Evolutionary conservation across 1,140 invertebrate genomes (phyloP).

Genomic region (Lordiphosa mommai): DNA sequence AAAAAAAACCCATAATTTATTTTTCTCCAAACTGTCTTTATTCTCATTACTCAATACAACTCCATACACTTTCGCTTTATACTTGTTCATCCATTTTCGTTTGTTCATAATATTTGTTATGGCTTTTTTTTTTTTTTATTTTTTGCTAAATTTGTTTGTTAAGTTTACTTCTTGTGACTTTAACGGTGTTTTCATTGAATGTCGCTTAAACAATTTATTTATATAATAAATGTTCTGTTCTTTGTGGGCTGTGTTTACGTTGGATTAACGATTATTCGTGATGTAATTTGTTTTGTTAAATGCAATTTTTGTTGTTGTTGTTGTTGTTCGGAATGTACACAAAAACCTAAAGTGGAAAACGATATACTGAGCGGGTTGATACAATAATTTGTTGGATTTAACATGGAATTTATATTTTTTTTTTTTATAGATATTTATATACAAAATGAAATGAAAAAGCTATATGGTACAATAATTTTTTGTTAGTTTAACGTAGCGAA

Average conservation of each 20-base stretch:
- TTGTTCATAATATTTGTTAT: conserved; percentile 46
- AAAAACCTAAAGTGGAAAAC: too few species aligned
- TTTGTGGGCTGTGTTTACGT: conserved; percentile 57
- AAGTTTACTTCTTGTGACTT: conserved; percentile 39
- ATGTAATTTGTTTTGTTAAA: conserved; percentile 48
- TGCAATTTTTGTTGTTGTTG: conserved; percentile 14
- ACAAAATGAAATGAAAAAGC: conserved; percentile 60
- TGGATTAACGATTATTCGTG: conserved; percentile 33
- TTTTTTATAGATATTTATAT: too few species aligned
- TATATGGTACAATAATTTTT: conserved; percentile 42
- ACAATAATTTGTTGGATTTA: too few species aligned
- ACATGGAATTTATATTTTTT: conserved; percentile 9
- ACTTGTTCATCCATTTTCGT: conserved; percentile 16
- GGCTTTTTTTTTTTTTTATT: conserved; percentile 32
- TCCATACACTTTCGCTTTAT: conserved; percentile 41
- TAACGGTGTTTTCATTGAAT: conserved; percentile 47
- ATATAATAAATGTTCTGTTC: conserved; percentile 62
- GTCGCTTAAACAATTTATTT: conserved; percentile 63
- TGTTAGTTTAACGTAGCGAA: conserved; percentile 51
- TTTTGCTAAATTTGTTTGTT: conserved; percentile 33
- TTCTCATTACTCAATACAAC: conserved; percentile 75
- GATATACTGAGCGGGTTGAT: too few species aligned
- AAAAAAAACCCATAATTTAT: neutral
- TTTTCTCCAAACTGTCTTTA: conserved; percentile 76
- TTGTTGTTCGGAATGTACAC: too few species aligned